Conservation (phyloP, 1,140 invertebrate genomes). For the Cepaea nemoralis region DNA sequence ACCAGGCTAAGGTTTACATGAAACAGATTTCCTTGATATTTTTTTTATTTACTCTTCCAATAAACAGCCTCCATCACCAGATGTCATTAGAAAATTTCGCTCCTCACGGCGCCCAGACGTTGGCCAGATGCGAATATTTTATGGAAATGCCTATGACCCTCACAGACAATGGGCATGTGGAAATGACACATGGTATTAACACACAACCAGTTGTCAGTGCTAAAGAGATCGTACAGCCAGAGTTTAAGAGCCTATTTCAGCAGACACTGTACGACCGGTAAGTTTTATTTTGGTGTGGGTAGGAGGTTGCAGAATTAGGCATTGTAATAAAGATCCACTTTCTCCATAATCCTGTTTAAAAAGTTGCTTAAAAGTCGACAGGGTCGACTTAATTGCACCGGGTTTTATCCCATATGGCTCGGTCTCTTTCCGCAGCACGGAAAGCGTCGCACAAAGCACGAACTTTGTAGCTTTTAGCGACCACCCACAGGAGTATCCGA, state of each 20-base stretch:
- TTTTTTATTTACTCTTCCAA: neutral
- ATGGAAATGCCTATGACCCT: slow-evolving; percentile 69
- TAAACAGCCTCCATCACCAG: slow-evolving; percentile 64
- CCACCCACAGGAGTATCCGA: no score
- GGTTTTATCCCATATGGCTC: no score
- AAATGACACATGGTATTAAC: slow-evolving; percentile 69
- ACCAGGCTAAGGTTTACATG: no score
- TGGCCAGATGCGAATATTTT: slow-evolving; percentile 67
- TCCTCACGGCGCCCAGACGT: slow-evolving; percentile 65
- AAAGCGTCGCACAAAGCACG: no score
- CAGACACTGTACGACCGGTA: slow-evolving; percentile 60
- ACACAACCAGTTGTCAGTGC: slow-evolving; percentile 59
- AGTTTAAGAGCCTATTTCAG: slow-evolving; percentile 64
- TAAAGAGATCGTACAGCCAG: slow-evolving; percentile 66
- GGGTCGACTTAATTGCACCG: no score
- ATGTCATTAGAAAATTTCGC: slow-evolving; percentile 65
- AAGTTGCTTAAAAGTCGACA: no score
- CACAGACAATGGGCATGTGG: slow-evolving; percentile 64
- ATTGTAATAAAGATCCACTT: no score
- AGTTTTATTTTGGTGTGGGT: no score
- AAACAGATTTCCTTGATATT: no score
- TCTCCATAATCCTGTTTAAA: no score
- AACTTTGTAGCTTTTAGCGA: no score
- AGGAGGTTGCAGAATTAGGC: neutral
- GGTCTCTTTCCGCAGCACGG: no score